phyloP scores from a whole-genome alignment of 2,113 vertebrate genomes.

The Oryzias melastigma region DNA sequence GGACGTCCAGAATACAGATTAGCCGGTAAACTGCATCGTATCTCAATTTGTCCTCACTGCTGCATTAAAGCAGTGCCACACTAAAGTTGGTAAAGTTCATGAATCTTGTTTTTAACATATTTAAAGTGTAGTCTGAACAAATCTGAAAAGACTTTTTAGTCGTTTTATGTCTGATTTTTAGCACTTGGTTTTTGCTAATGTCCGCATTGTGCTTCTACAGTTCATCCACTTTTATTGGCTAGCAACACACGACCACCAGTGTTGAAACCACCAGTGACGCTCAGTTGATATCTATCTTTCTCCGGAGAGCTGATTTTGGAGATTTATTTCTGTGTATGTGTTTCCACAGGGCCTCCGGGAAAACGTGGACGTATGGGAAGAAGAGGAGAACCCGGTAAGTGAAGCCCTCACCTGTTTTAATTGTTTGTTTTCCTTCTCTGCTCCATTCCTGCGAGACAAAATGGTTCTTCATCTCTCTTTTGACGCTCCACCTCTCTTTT shows the following conservation, averaged over 20 bases:
- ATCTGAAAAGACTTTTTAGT: not conserved
- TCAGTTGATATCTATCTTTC: slow-evolving; percentile 32
- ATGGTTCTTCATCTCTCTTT: slow-evolving; percentile 2
- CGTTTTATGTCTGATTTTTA: slow-evolving; percentile 5
- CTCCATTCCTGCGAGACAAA: slow-evolving; percentile 27
- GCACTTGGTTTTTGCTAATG: slow-evolving; percentile 1
- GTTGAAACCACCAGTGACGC: slow-evolving; percentile 27
- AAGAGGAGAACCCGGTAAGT: slow-evolving; percentile 88
- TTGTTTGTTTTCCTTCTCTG: slow-evolving; percentile 30
- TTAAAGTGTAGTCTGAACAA: not conserved
- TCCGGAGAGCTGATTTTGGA: slow-evolving; percentile 22
- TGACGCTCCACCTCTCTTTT: slow-evolving; percentile 7
- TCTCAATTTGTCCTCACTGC: slow-evolving; percentile 13
- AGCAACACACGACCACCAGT: slow-evolving; percentile 34
- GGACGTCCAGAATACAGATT: slow-evolving; percentile 25
- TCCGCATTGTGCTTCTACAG: slow-evolving; percentile 17
- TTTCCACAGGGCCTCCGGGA: slow-evolving; percentile 87
- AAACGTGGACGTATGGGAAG: slow-evolving; percentile 90
- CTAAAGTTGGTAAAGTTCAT: not conserved
- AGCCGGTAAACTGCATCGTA: slow-evolving; percentile 19
- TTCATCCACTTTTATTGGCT: slow-evolving; percentile 25
- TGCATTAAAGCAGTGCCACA: slow-evolving; percentile 16
- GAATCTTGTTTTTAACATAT: not conserved
- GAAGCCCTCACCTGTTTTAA: slow-evolving; percentile 30
- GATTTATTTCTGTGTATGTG: slow-evolving; percentile 58